Conservation (phyloP, 2,888 invertebrate species). For the Thereva nobilitata region DNA sequence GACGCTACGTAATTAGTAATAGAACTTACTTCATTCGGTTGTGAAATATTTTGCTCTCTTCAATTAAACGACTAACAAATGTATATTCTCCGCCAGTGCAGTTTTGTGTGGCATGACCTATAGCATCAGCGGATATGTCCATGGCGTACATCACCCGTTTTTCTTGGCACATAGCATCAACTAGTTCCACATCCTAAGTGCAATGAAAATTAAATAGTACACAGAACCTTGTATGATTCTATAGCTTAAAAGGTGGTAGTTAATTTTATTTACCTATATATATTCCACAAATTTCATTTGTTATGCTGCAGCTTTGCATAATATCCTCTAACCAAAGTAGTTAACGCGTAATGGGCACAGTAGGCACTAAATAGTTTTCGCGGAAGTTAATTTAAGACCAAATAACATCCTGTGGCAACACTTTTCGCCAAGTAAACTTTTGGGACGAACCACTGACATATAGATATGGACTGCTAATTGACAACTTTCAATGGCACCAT, state of each 20-base stretch:
- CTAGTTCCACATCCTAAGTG: slow-evolving; percentile 86
- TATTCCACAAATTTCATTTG: slow-evolving; percentile 66
- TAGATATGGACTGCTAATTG: too few species aligned
- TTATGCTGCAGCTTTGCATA: slow-evolving; percentile 50
- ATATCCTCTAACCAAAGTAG: slow-evolving; percentile 91
- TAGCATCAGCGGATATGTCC: slow-evolving; percentile 76
- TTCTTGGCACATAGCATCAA: slow-evolving; percentile 81
- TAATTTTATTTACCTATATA: slow-evolving; percentile 71
- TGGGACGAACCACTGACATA: too few species aligned
- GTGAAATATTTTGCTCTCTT: slow-evolving; percentile 72
- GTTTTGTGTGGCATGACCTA: slow-evolving; percentile 71
- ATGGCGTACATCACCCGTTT: slow-evolving; percentile 87
- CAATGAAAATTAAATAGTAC: not conserved
- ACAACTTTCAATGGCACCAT: too few species aligned
- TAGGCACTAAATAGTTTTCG: slow-evolving; percentile 78
- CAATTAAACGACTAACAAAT: slow-evolving; percentile 83
- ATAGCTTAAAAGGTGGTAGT: too few species aligned
- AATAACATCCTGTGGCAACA: slow-evolving; percentile 93
- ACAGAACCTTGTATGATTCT: too few species aligned
- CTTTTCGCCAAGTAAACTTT: too few species aligned
- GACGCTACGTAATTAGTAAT: slow-evolving; percentile 7
- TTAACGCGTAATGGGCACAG: slow-evolving; percentile 90
- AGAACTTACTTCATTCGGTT: slow-evolving; percentile 63
- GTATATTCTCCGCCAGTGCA: slow-evolving; percentile 88
- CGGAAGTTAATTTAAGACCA: slow-evolving; percentile 78